Conservation (phyloP, 2,113 vertebrate species). For the Erinaceus europaeus region DNA sequence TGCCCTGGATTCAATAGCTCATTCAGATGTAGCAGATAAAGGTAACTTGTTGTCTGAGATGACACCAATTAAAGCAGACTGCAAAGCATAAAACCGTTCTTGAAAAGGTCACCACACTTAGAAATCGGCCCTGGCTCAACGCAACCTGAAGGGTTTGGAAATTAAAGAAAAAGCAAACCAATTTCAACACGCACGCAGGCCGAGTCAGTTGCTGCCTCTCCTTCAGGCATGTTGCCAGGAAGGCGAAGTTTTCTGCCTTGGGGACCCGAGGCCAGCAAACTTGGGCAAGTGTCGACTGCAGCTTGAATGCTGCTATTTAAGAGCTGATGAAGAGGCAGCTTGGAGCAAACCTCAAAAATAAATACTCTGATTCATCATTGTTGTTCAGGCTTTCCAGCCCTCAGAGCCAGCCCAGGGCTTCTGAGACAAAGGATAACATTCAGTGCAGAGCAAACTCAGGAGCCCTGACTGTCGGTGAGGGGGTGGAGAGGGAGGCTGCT, state of each 20-base stretch:
- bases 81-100: constrained; percentile 26
- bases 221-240: not conserved
- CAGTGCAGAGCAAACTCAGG: constrained; percentile 14
- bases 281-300: constrained; percentile 63
- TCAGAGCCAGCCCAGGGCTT: constrained; percentile 48
- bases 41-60: not conserved
- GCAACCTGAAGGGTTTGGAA: not conserved
- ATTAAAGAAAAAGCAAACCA: too few relatives aligned
- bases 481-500: constrained; percentile 44
- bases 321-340: constrained; percentile 76
- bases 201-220: not conserved
- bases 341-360: constrained; percentile 77
- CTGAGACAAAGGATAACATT: constrained; percentile 73
- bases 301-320: constrained; percentile 75
- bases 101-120: constrained; percentile 53
- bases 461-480: constrained; percentile 36
- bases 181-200: too few relatives aligned
- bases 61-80: constrained; percentile 43
- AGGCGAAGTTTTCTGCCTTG: not conserved
- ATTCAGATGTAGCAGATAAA: fast-evolving
- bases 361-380: constrained; percentile 78
- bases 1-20: not conserved
- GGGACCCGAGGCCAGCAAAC: constrained; percentile 55
- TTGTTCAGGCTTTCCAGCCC: constrained; percentile 66
- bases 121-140: not conserved